Percentiles rank a stretch among this genome's conserved stretches.
Evolutionary conservation across 2,113 vertebrate genomes (phyloP).

Genomic region (Jacana jacana): DNA sequence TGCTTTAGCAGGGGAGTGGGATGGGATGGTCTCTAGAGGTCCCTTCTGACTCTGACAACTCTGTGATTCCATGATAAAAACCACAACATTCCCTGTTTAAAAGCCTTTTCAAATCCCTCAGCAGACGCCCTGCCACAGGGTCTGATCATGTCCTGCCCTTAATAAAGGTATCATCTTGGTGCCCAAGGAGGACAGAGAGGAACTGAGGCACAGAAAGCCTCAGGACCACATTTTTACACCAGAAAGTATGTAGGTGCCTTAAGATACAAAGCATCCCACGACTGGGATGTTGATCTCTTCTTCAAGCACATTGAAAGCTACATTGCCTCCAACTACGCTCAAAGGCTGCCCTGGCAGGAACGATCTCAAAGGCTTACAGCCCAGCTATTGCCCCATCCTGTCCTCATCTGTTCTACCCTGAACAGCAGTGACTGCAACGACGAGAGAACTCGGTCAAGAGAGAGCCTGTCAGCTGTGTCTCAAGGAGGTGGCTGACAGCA

Average conservation of each 20-base stretch:
- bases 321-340: not conserved
- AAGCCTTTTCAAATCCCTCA: not conserved
- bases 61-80: not conserved
- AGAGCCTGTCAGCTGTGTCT: not conserved
- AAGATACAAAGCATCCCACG: not conserved
- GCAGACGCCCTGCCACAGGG: not conserved
- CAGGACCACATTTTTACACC: not conserved
- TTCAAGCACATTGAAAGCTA: not conserved
- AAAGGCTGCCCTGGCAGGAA: not conserved
- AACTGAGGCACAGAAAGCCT: not conserved
- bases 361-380: not conserved
- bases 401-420: not conserved
- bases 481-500: not conserved
- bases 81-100: not conserved
- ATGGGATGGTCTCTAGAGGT: too few species aligned
- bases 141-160: not conserved
- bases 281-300: not conserved
- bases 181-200: not conserved
- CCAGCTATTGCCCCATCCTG: not conserved
- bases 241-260: not conserved
- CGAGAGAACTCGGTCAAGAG: not conserved
- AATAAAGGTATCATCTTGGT: not conserved
- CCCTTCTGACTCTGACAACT: too few species aligned
- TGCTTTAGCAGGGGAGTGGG: too few species aligned
- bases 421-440: not conserved